phyloP scores from a whole-genome alignment of 2,113 vertebrate genomes.

The Oncorhynchus masou region DNA sequence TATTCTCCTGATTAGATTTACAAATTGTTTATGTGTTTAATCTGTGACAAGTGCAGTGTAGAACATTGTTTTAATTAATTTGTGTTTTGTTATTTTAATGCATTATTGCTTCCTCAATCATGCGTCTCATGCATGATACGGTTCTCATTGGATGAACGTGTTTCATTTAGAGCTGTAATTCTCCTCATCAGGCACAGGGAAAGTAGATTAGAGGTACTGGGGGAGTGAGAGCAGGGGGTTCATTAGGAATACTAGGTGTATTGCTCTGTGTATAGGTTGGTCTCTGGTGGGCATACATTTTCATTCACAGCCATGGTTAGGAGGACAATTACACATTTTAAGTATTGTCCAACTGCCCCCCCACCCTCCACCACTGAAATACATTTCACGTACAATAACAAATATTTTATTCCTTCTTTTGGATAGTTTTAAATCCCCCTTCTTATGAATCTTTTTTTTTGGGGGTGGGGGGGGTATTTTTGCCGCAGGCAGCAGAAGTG shows the following conservation, averaged over 20 bases:
- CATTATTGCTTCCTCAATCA: slow-evolving; percentile 23
- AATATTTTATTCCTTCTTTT: slow-evolving; percentile 85
- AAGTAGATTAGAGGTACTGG: slow-evolving; percentile 45
- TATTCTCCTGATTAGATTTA: slow-evolving; percentile 1
- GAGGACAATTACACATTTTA: slow-evolving; percentile 24
- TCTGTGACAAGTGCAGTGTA: slow-evolving; percentile 10
- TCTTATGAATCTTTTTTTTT: slow-evolving; percentile 86
- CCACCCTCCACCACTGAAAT: slow-evolving; percentile 59
- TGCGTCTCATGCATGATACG: slow-evolving; percentile 21
- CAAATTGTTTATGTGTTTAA: slow-evolving; percentile 33
- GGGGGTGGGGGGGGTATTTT: slow-evolving; percentile 63
- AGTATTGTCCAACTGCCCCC: slow-evolving; percentile 20
- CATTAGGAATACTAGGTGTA: slow-evolving; percentile 45
- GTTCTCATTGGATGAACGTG: slow-evolving; percentile 42
- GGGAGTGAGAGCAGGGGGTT: slow-evolving; percentile 32
- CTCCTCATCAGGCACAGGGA: slow-evolving; percentile 21
- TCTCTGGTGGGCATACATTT: slow-evolving; percentile 49
- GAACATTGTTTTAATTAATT: slow-evolving; percentile 38
- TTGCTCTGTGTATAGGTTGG: slow-evolving; percentile 34
- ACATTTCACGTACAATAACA: slow-evolving; percentile 73
- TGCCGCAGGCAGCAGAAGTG: slow-evolving; percentile 90
- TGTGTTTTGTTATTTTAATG: slow-evolving; percentile 36
- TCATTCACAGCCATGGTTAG: slow-evolving; percentile 33
- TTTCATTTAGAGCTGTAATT: slow-evolving; percentile 53
- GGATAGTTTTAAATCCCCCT: slow-evolving; percentile 95